Evolutionary conservation across 2,888 invertebrate genomes (phyloP), one percentile per base, ranked within the genome.

Genomic region (Antheraea yamamai): DNA sequence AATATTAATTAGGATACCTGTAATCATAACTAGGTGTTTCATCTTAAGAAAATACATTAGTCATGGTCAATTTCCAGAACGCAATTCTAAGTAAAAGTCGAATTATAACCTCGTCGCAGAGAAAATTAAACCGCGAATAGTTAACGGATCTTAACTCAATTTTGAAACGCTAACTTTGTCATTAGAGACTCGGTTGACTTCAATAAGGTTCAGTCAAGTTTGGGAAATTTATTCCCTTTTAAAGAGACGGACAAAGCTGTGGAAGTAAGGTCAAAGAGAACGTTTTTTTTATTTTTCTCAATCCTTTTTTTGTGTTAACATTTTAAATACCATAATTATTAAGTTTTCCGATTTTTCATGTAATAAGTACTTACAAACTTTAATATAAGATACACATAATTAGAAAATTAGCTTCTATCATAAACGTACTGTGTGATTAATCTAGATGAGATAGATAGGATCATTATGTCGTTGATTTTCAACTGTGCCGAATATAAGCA

Each of bases 91-190:
- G 78, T 75, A 81, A 82, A 82, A 84, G 82, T 84, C 77, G 80
- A 87, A 87, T 87, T 86, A 86, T 87, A 87, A 87, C 84, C 86
- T 85, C 85, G 85, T 88, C 86, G 82, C 79, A 79, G 81, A 83
- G 85, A 87, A 86, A 88, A 87, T 88, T 87, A 85, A 91, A 91
- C 91, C 91, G 81, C 90, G 87, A 92, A 90, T 92, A 91, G 91
- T 92, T 91, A 93, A 92, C 92, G 90, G 90, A 85, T 91, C 91
- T 92, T 91, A 92, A 92, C 91, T 91, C 85, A 88, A 92, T 92
- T 93, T 87, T 83, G 85, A 90, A 92, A 90, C 88, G 88, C 86
- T 89, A 92, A 92, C 91, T 92, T 91, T 87, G 87, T 87, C 84
- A 84, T 89, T 88, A 90, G 86, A 84, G 87, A 88, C 86, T 89